A percentile compares a stretch with the other conserved stretches of the same genome.
phyloP scores from a whole-genome alignment of 2,113 vertebrate species.

The Gadus macrocephalus region DNA sequence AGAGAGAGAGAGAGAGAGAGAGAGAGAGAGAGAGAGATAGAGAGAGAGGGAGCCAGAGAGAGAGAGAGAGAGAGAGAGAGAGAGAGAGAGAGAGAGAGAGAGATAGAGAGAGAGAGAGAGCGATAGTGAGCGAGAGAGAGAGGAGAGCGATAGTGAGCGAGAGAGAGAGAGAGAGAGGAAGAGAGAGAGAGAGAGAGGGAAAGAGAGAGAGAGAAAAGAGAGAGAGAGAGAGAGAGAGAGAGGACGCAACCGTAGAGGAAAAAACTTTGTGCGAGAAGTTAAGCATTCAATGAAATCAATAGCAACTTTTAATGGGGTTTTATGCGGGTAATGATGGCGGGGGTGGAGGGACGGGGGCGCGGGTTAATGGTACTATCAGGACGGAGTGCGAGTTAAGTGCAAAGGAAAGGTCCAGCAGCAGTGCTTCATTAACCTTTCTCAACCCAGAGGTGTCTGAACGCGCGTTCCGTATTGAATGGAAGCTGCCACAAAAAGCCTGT shows the following conservation, averaged over 20 bases:
- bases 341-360: conserved; percentile 85
- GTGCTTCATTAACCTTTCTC: conserved; percentile 94
- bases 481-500: conserved; percentile 75
- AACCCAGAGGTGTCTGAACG: conserved; percentile 75
- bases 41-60: not conserved
- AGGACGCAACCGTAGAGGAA: conserved; percentile 34
- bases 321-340: conserved; percentile 84
- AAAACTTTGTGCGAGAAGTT: conserved; percentile 32
- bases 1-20: not conserved
- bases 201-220: not conserved
- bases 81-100: not conserved
- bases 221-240: not conserved
- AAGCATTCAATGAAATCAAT: conserved; percentile 77
- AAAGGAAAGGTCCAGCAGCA: conserved; percentile 87
- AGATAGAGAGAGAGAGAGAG: not conserved
- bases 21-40: not conserved
- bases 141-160: not conserved
- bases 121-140: not conserved
- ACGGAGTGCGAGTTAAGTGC: conserved; percentile 88
- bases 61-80: not conserved
- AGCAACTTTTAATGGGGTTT: conserved; percentile 83
- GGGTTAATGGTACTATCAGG: conserved; percentile 94
- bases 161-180: not conserved
- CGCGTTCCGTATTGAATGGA: conserved; percentile 79
- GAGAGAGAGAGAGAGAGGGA: not conserved